A percentile compares a stretch with the other conserved stretches of the same genome.
Evolutionary conservation across 2,888 invertebrate species (phyloP).

Genomic region (Clunio marinus): DNA sequence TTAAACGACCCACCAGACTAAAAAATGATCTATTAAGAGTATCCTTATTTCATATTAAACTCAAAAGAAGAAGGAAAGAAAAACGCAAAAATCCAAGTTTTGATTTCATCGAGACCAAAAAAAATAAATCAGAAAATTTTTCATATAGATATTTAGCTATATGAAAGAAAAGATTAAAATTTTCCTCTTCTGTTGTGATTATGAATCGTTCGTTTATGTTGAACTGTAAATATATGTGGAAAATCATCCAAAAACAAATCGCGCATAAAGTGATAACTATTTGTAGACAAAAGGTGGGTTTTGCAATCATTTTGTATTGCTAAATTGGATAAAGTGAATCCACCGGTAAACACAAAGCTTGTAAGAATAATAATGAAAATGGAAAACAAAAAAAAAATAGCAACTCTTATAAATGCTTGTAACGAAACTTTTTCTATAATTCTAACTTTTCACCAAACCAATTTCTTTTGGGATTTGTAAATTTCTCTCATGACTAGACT

Average conservation of each 20-base stretch:
- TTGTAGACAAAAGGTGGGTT: constrained; percentile 31
- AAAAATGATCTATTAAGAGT: background rate
- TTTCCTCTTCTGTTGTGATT: background rate
- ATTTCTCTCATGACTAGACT: background rate
- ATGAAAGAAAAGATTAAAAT: background rate
- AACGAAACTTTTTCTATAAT: background rate
- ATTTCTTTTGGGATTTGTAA: too few species aligned
- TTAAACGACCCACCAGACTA: background rate
- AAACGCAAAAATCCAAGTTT: background rate
- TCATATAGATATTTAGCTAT: background rate
- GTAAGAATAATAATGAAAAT: too few species aligned
- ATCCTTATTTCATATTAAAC: background rate
- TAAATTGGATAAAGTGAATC: constrained; percentile 26
- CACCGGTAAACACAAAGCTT: background rate
- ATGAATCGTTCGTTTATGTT: background rate
- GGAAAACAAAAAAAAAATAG: background rate
- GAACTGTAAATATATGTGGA: constrained; percentile 26
- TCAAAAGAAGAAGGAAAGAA: background rate
- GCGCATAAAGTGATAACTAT: constrained; percentile 35
- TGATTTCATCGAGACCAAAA: background rate
- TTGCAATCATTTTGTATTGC: background rate
- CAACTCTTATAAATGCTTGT: background rate
- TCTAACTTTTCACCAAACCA: too few species aligned
- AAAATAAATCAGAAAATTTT: too few species aligned
- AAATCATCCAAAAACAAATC: constrained; percentile 35